Percentiles rank a stretch among this genome's conserved stretches.
Evolutionary conservation across 2,113 vertebrate species (phyloP).

Genomic region (Lampris incognitus): DNA sequence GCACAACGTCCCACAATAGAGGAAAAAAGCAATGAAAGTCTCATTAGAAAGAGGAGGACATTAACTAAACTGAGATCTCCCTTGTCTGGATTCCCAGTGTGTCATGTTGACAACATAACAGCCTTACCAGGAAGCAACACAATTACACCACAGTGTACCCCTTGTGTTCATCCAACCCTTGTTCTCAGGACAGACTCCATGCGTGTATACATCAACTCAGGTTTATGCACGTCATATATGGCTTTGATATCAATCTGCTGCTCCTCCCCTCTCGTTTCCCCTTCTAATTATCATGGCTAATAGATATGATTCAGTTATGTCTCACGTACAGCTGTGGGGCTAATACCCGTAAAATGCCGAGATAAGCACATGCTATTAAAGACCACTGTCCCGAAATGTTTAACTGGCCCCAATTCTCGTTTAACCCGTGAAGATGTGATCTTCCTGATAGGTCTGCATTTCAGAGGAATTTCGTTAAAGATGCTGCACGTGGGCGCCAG

Average conservation of each 20-base stretch:
- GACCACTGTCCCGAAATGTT: no score
- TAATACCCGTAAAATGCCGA: no score
- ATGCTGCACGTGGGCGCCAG: no score
- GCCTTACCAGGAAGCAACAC: not conserved
- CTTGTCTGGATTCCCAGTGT: not conserved
- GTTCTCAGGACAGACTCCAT: no score
- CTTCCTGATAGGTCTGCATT: no score
- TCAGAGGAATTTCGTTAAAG: no score
- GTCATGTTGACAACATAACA: not conserved
- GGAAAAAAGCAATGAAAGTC: conserved; percentile 15
- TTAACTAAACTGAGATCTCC: not conserved
- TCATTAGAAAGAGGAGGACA: not conserved
- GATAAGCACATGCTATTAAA: no score
- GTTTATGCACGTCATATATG: conserved; percentile 37
- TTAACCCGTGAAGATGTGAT: no score
- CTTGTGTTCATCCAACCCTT: not conserved
- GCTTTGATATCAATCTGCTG: conserved; percentile 34
- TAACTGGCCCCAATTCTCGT: no score
- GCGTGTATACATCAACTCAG: conserved; percentile 7
- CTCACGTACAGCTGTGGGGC: no score
- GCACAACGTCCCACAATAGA: conserved; percentile 29
- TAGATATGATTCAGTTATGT: no score
- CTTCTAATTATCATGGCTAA: conserved; percentile 26
- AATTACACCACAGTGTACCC: not conserved
- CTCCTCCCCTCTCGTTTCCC: conserved; percentile 36